phyloP scores from a whole-genome alignment of 2,888 invertebrate genomes.

The Pammene fasciana region DNA sequence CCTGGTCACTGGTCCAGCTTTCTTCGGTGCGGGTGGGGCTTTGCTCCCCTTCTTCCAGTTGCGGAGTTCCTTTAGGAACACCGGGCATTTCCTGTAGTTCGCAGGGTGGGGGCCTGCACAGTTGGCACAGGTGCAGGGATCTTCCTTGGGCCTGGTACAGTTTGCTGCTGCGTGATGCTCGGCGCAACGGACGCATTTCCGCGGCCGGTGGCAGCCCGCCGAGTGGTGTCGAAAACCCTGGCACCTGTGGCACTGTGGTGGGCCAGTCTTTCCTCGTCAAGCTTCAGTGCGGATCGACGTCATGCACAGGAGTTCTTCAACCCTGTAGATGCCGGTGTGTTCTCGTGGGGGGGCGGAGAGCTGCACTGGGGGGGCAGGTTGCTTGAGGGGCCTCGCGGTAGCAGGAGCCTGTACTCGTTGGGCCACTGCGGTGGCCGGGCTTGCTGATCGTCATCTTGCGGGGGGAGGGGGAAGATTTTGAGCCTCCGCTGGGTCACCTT shows the following conservation, averaged over 20 bases:
- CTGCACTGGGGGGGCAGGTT: neutral
- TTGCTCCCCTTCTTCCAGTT: neutral
- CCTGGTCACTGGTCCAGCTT: neutral
- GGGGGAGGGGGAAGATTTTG: too few species aligned
- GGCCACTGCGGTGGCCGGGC: too few species aligned
- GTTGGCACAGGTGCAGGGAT: constrained; percentile 3
- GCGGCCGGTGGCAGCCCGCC: neutral
- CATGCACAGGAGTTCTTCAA: neutral
- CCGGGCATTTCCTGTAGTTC: neutral
- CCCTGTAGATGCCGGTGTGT: neutral
- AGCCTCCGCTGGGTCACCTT: too few species aligned
- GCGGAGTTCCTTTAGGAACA: neutral
- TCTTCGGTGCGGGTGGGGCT: neutral
- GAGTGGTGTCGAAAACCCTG: constrained; percentile 17
- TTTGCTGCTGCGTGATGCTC: neutral
- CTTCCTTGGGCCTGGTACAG: neutral
- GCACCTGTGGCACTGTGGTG: constrained; percentile 6
- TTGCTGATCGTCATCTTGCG: too few species aligned
- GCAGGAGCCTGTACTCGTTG: too few species aligned
- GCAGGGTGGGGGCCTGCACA: neutral
- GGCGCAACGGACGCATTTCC: neutral
- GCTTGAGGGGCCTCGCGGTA: too few species aligned
- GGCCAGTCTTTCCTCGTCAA: constrained; percentile 12
- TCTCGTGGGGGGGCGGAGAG: neutral
- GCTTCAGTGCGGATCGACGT: neutral